Percentiles rank a stretch among this genome's conserved stretches.
These are phyloP conservation scores for Lithophane ornitopus DNA, from an alignment of 2,888 invertebrate species.

Conservation along the genomic window DNA sequence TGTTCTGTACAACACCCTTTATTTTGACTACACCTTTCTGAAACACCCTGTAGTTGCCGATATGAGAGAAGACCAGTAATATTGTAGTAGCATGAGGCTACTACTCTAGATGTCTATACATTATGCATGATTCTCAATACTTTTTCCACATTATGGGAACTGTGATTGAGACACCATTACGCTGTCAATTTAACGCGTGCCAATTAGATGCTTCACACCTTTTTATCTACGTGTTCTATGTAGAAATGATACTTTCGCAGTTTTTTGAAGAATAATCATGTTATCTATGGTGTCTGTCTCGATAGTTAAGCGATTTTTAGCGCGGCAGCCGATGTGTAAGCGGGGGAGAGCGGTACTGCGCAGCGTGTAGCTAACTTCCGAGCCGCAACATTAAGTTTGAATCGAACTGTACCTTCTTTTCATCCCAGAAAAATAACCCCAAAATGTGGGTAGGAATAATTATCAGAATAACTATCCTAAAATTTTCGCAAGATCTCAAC, in stretches of 20 bases:
- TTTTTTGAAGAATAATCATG: slow-evolving; percentile 3
- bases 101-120: not conserved
- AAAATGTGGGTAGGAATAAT: too few relatives aligned
- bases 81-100: too few relatives aligned
- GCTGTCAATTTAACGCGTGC: slow-evolving; percentile 17
- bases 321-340: not conserved
- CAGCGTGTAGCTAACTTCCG: too few relatives aligned
- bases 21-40: too few relatives aligned
- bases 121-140: slow-evolving; percentile 1
- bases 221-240: slow-evolving; percentile 13
- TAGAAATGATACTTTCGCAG: slow-evolving; percentile 1
- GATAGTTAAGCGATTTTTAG: not conserved
- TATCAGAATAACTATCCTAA: not conserved
- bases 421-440: too few relatives aligned
- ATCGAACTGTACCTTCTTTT: too few relatives aligned
- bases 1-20: too few relatives aligned
- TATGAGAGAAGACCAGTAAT: not conserved
- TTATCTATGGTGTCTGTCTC: not conserved
- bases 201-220: slow-evolving; percentile 22
- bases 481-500: not conserved
- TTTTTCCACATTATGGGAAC: slow-evolving; percentile 24
- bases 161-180: slow-evolving; percentile 19
- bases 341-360: too few relatives aligned
- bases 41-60: not conserved
- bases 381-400: too few relatives aligned